Conservation (phyloP, 2,113 vertebrate species). For the Hoplias malabaricus region DNA sequence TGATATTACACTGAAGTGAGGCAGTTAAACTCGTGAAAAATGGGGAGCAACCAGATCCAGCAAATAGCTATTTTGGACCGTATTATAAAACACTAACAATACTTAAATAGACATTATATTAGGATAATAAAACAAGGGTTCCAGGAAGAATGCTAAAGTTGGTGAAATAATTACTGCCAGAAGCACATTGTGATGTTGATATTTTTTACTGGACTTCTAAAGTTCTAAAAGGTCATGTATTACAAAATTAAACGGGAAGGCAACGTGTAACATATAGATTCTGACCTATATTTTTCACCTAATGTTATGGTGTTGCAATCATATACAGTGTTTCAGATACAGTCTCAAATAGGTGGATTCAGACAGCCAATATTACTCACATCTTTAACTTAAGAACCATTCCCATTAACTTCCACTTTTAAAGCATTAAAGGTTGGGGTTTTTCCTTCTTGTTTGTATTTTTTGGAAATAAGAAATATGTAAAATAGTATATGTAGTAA, state of each 20-base stretch:
- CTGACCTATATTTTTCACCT: no score
- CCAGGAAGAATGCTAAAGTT: slow-evolving; percentile 18
- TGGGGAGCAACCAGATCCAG: not conserved
- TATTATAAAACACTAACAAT: slow-evolving; percentile 19
- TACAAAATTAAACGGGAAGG: not conserved
- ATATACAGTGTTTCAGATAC: no score
- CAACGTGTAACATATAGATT: no score
- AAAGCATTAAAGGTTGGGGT: no score
- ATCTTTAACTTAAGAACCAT: no score
- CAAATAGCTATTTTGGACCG: not conserved
- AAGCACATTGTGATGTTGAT: not conserved
- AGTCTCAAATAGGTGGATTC: no score
- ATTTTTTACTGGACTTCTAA: not conserved
- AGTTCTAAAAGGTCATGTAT: not conserved
- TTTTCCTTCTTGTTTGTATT: no score
- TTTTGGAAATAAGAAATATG: no score
- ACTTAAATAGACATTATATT: slow-evolving; percentile 8
- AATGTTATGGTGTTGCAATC: no score
- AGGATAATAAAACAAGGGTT: not conserved
- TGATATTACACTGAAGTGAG: not conserved
- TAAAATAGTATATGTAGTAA: no score
- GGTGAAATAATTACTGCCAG: not conserved
- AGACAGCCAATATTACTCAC: no score
- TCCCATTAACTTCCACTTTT: no score
- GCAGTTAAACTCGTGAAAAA: slow-evolving; percentile 18